Evolutionary conservation across 2,888 invertebrate species (phyloP).

Genomic region (Drosophila prostipennis): DNA sequence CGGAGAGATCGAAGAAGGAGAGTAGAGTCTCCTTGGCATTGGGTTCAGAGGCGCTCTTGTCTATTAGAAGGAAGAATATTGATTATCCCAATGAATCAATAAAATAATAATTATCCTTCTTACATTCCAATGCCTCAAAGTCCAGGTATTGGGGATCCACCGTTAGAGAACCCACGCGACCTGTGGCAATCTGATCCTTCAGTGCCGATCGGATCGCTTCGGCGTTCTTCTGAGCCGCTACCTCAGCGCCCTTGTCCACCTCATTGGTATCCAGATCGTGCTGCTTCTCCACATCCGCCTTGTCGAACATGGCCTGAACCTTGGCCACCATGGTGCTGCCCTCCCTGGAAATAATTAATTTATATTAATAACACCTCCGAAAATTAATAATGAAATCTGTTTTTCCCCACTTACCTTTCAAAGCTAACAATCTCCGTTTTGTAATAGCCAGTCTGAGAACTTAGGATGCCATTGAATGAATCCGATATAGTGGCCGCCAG

Average conservation of each 20-base stretch:
- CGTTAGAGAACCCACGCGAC: slow-evolving; percentile 90
- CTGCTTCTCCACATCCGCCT: slow-evolving; percentile 87
- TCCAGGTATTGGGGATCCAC: slow-evolving; percentile 93
- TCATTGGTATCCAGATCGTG: slow-evolving; percentile 83
- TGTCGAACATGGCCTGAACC: slow-evolving; percentile 90
- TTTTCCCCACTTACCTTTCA: slow-evolving; percentile 86
- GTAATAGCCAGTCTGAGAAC: slow-evolving; percentile 89
- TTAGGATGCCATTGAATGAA: slow-evolving; percentile 87
- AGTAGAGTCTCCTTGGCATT: slow-evolving; percentile 81
- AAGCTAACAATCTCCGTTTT: slow-evolving; percentile 89
- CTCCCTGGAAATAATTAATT: slow-evolving; percentile 82
- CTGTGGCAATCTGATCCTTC: slow-evolving; percentile 88
- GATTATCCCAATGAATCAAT: background rate
- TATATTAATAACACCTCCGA: no score
- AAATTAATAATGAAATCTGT: background rate
- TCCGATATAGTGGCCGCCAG: slow-evolving; percentile 88
- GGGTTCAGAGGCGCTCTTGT: slow-evolving; percentile 66
- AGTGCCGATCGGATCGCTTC: slow-evolving; percentile 86
- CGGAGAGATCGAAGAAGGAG: slow-evolving; percentile 88
- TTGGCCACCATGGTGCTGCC: slow-evolving; percentile 90
- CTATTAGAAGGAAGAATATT: slow-evolving; percentile 47
- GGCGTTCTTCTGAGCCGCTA: slow-evolving; percentile 72
- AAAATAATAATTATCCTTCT: no score
- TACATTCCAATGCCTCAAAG: slow-evolving; percentile 89
- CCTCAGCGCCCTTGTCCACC: slow-evolving; percentile 59